Conservation (phyloP, 2,888 invertebrate genomes). For the Sepiola atlantica region DNA sequence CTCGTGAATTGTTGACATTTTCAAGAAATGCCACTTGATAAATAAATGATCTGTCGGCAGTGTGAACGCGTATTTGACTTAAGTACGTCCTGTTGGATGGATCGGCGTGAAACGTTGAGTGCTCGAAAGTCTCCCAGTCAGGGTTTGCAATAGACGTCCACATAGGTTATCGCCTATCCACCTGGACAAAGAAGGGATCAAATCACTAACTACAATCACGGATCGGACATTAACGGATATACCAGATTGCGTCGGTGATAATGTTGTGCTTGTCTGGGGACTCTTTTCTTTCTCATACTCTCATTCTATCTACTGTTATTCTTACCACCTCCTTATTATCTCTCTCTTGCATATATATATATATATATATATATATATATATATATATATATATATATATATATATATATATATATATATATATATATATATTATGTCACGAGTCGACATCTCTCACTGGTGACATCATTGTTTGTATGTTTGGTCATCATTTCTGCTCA, state of each 20-base stretch:
- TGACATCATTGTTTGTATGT: no score
- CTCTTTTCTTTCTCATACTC: background rate
- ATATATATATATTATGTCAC: no score
- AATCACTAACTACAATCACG: background rate
- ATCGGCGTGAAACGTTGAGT: background rate
- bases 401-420: no score
- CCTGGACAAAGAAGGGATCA: background rate
- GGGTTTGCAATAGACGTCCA: background rate
- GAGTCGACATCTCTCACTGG: no score
- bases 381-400: no score
- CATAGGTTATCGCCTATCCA: background rate
- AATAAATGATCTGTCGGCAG: constrained; percentile 13
- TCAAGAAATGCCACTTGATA: background rate
- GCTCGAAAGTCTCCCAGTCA: background rate
- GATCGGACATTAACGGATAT: background rate
- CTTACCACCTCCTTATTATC: no score
- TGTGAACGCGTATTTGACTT: background rate
- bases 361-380: no score
- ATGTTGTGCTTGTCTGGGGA: background rate
- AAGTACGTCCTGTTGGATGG: background rate
- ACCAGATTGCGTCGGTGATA: background rate
- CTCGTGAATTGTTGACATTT: background rate
- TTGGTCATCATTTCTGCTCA: no score
- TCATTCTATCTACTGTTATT: background rate
- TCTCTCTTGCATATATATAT: no score